Conservation (phyloP, 2,797 vertebrate genomes). For the Pempheris klunzingeri region DNA sequence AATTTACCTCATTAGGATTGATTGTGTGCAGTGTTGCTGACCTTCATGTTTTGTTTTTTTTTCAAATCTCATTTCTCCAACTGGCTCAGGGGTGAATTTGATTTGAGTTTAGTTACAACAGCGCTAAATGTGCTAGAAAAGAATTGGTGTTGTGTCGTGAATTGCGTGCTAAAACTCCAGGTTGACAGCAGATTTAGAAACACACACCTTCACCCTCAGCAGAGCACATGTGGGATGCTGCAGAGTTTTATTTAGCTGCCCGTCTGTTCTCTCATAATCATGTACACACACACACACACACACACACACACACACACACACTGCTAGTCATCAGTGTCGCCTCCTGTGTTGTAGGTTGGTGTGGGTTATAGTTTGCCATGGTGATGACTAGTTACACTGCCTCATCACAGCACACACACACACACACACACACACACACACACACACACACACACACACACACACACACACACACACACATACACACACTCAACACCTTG, state of each 20-base stretch:
- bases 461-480: conserved; percentile 16
- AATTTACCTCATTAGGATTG: background rate
- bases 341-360: conserved; percentile 75
- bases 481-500: conserved; percentile 63
- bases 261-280: conserved; percentile 63
- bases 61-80: background rate
- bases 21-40: background rate
- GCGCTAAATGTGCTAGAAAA: background rate
- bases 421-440: conserved; percentile 10
- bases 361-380: conserved; percentile 70
- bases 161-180: conserved; percentile 35
- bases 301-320: conserved; percentile 22
- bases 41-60: background rate
- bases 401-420: conserved; percentile 54
- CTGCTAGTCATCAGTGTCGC: conserved; percentile 68
- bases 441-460: conserved; percentile 13
- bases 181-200: conserved; percentile 59
- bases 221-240: conserved; percentile 74
- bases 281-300: conserved; percentile 23
- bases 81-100: background rate
- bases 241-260: conserved; percentile 74
- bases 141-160: conserved; percentile 1
- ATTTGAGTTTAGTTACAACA: background rate
- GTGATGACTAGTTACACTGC: conserved; percentile 68
- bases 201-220: conserved; percentile 59